Evolutionary conservation across 2,888 invertebrate genomes (phyloP), one percentile per base, ranked within the genome.

Genomic region (Heterodera filipjevi): DNA sequence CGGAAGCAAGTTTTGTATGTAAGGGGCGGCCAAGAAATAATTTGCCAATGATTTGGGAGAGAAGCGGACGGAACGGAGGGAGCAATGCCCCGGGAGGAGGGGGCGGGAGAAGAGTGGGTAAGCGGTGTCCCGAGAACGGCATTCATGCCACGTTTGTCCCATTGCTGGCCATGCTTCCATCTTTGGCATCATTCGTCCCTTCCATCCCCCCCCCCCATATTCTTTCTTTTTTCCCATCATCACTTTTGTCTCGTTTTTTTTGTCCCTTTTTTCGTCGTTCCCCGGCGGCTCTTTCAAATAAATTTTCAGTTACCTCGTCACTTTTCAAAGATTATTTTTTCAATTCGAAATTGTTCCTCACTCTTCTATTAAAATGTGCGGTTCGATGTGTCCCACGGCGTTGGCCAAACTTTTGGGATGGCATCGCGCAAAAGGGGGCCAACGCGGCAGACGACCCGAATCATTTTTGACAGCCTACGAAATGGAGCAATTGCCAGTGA

Each of bases 401-500:
- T 22, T 75, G 44, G 66, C 66, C 66, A 78, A 35, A 39, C 70
- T 79, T 35, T 78, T 79, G 19, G 76, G 79, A 30, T 44, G 80
- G 33, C 80, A 79, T 74, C 82, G 77, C 10, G 64, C 79, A 3
- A 71, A 77, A 19, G 71, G 74, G 14, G 16, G 59, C 44, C 71
- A 74, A 16, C 39, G 68, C n/a, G 76, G 75, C 33, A 82, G 73
- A 59, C 76, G 79, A 16, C 81, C 81, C 32, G 80, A 84, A 59
- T 79, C 78, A 19, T 84, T 81, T 71, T 73, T 83, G 14, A 84
- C 83, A 1, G 83, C 84, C 35, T 84, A 82, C 74, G 84, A 84
- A 68, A 78, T 82, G 76, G 85, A 85, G 35, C 79, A 84, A 75
- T 71, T 85, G 53, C 85, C 85, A 2, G 39, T 81, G 64, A 81